Evolutionary conservation across 2,113 vertebrate genomes (phyloP).

Genomic region (Amphiprion ocellaris): DNA sequence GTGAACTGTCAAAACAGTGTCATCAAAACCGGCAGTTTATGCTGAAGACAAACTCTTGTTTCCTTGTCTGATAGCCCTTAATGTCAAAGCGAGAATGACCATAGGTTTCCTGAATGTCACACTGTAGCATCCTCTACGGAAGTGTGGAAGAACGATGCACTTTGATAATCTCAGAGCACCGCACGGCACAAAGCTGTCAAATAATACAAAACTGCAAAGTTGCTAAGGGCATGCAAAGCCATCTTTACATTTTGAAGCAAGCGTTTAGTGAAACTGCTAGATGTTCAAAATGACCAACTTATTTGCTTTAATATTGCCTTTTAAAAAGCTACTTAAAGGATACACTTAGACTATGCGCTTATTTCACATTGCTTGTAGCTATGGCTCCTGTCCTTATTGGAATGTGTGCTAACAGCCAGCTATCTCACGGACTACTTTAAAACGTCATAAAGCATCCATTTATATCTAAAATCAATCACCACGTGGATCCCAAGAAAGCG

Average conservation of each 20-base stretch:
- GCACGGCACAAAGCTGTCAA: constrained; percentile 14
- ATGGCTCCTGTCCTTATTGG: constrained; percentile 74
- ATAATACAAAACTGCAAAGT: constrained; percentile 46
- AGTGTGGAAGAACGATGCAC: constrained; percentile 33
- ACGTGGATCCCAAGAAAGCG: constrained; percentile 6
- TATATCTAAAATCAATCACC: constrained; percentile 24
- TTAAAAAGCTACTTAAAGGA: constrained; percentile 51
- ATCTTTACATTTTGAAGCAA: constrained; percentile 16
- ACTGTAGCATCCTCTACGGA: constrained; percentile 26
- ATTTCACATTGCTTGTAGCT: constrained; percentile 46
- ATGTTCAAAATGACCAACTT: constrained; percentile 25
- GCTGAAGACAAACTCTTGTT: constrained; percentile 25
- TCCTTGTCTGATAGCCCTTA: constrained; percentile 72
- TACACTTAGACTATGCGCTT: constrained; percentile 48
- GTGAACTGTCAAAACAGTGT: constrained; percentile 30
- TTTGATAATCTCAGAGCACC: constrained; percentile 46
- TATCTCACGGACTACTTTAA: constrained; percentile 35
- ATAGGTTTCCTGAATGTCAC: constrained; percentile 41
- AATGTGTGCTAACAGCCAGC: constrained; percentile 52
- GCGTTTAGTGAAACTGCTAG: constrained; percentile 15
- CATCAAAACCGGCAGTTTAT: constrained; percentile 49
- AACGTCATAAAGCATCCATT: constrained; percentile 34
- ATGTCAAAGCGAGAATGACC: constrained; percentile 28
- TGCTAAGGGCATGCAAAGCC: constrained; percentile 34
- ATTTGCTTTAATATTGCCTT: constrained; percentile 55